Evolutionary conservation across 2,797 vertebrate species (phyloP).

Genomic region (Silurus lanzhouensis): DNA sequence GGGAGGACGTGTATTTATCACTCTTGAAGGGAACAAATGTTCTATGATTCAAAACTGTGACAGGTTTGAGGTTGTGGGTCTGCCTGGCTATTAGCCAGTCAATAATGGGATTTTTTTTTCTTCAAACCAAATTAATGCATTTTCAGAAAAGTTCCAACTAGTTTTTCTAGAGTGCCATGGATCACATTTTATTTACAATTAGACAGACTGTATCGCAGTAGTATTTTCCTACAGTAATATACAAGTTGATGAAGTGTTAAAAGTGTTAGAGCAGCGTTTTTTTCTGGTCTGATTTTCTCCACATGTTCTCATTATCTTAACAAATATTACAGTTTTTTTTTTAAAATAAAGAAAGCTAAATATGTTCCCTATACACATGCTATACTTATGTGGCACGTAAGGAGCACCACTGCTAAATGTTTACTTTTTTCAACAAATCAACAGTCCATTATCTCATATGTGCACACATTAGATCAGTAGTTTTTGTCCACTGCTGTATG

Average conservation of each 20-base stretch:
- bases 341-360: neutral
- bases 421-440: neutral
- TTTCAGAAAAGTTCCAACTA: neutral
- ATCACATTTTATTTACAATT: too few relatives aligned
- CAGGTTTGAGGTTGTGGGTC: neutral
- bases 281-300: too few relatives aligned
- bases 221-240: too few relatives aligned
- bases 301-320: neutral
- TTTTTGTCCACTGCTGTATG: neutral
- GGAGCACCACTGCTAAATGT: neutral
- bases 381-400: neutral
- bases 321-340: neutral
- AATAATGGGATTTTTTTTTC: neutral
- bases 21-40: neutral
- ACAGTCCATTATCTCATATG: neutral
- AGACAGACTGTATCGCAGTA: too few relatives aligned
- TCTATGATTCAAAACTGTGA: neutral
- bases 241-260: too few relatives aligned
- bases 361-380: neutral
- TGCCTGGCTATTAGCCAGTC: neutral
- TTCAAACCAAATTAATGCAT: neutral
- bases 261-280: too few relatives aligned
- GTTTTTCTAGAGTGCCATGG: neutral
- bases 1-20: neutral
- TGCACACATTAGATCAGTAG: neutral